phyloP scores from a whole-genome alignment of 1,140 invertebrate genomes.

The Zaprionus tsacasi region DNA sequence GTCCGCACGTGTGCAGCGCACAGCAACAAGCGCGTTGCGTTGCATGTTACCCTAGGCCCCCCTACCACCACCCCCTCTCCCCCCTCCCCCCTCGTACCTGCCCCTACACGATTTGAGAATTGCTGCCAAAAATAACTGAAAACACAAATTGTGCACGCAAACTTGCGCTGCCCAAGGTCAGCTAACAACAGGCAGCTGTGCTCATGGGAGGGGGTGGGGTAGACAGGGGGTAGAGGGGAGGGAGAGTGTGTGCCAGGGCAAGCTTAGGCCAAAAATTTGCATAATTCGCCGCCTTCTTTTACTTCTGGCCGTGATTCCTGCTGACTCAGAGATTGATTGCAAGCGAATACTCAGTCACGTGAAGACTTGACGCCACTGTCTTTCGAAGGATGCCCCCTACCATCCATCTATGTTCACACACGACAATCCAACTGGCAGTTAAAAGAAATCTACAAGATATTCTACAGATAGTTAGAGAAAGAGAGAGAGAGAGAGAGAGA shows the following conservation, averaged over 20 bases:
- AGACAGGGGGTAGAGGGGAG: too few species aligned
- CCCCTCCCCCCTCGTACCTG: not conserved
- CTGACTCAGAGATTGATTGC: conserved; percentile 45
- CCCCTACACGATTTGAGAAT: conserved; percentile 47
- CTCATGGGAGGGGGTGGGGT: too few species aligned
- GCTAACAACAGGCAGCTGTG: conserved; percentile 22
- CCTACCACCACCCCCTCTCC: not conserved
- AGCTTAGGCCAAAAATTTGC: conserved; percentile 35
- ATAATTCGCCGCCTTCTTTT: conserved; percentile 36
- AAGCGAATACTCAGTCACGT: conserved; percentile 27
- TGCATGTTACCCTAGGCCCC: conserved; percentile 50
- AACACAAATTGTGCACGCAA: conserved; percentile 66
- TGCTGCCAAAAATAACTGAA: conserved; percentile 67
- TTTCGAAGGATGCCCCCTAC: too few species aligned
- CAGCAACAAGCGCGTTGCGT: conserved; percentile 67
- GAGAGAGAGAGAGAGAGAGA: too few species aligned
- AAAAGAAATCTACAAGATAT: too few species aligned
- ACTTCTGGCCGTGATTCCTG: conserved; percentile 20
- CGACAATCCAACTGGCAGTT: too few species aligned
- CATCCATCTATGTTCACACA: too few species aligned
- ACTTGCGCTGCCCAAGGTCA: conserved; percentile 51
- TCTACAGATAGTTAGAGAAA: too few species aligned
- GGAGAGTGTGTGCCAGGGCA: not conserved
- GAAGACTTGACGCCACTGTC: not conserved
- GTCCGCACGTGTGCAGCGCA: conserved; percentile 22